Evolutionary conservation across 2,888 invertebrate genomes (phyloP).

Genomic region (Villa cingulata): DNA sequence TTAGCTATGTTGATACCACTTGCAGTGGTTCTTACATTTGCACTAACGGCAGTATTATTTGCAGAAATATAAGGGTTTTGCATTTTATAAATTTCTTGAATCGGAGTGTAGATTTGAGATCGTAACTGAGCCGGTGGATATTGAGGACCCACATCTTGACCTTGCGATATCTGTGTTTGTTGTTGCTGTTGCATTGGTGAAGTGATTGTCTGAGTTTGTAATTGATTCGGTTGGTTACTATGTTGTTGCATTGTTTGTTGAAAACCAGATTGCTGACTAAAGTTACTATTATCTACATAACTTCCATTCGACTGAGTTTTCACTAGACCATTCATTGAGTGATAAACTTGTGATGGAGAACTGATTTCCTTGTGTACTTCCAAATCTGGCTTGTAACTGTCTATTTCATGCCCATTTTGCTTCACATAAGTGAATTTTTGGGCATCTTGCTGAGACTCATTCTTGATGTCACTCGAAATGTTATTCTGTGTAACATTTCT

Average conservation of each 20-base stretch:
- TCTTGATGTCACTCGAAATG: neutral
- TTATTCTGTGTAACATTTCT: conserved; percentile 24
- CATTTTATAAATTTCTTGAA: conserved; percentile 27
- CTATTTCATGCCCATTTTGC: neutral
- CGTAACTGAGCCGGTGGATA: conserved; percentile 16
- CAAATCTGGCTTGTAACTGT: neutral
- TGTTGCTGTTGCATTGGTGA: conserved; percentile 4
- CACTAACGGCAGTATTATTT: conserved; percentile 25
- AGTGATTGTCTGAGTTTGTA: neutral
- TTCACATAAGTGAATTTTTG: no score
- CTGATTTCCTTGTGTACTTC: no score
- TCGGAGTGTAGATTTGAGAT: conserved; percentile 26
- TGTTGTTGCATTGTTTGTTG: neutral
- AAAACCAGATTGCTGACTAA: neutral
- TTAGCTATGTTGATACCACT: conserved; percentile 23
- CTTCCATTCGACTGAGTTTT: neutral
- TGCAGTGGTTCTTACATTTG: conserved; percentile 24
- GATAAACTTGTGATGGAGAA: neutral
- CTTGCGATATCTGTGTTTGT: conserved; percentile 20
- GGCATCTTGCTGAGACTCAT: neutral
- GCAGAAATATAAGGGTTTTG: conserved; percentile 20
- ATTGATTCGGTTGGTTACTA: neutral
- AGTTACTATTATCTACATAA: conserved; percentile 10
- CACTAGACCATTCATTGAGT: conserved; percentile 2
- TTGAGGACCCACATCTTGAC: conserved; percentile 21